Evolutionary conservation across 2,113 vertebrate genomes (phyloP).

Genomic region (Rhineura floridana): DNA sequence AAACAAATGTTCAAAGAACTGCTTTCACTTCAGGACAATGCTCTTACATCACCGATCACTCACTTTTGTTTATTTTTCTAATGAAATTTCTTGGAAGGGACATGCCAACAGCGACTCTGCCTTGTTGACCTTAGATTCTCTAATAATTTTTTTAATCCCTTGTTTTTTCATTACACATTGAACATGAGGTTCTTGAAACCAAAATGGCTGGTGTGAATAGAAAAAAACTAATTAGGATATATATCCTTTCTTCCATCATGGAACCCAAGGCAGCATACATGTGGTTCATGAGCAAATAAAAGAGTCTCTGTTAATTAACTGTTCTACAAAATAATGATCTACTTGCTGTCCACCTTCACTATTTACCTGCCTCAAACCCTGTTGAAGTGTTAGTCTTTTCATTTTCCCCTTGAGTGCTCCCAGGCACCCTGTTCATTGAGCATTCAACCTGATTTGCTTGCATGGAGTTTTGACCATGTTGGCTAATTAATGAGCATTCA

Average conservation of each 20-base stretch:
- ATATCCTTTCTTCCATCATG: background rate
- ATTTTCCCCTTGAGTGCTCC: no score
- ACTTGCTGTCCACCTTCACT: background rate
- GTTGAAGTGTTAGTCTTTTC: slow-evolving; percentile 11
- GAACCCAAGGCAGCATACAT: no score
- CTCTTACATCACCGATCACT: background rate
- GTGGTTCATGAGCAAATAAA: background rate
- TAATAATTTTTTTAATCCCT: background rate
- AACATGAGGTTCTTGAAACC: slow-evolving; percentile 19
- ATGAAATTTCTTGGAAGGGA: slow-evolving; percentile 32
- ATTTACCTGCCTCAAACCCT: background rate
- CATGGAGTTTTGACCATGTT: no score
- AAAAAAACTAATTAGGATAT: background rate
- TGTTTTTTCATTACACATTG: background rate
- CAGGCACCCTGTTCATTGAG: no score
- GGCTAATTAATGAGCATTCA: no score
- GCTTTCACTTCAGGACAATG: background rate
- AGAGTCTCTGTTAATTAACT: background rate
- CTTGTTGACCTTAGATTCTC: background rate
- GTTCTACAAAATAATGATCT: background rate
- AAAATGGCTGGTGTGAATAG: background rate
- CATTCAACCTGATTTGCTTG: no score
- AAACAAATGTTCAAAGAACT: slow-evolving; percentile 36
- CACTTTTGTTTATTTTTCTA: background rate
- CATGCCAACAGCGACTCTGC: background rate